Conservation (phyloP, 92 coral and sea anemone species). For the Porites evermanni region DNA sequence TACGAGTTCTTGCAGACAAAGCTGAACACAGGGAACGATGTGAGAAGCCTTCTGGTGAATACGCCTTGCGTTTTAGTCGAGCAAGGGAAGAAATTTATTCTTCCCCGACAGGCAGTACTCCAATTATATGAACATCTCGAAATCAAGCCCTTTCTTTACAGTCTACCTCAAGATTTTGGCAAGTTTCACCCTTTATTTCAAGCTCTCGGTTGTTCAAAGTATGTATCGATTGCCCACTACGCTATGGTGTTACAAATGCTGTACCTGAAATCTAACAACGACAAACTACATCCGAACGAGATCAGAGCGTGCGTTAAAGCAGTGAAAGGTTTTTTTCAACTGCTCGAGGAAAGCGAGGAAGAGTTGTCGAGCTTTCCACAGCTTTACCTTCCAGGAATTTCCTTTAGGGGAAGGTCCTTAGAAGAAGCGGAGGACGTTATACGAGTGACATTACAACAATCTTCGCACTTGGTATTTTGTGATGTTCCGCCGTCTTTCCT, state of each 20-base stretch:
- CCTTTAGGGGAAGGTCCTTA: not conserved
- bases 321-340: constrained; percentile 52
- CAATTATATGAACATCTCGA: constrained; percentile 39
- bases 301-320: constrained; percentile 35
- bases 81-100: constrained; percentile 51
- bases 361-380: not conserved
- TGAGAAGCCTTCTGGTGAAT: constrained; percentile 8
- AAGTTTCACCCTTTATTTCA: constrained; percentile 28
- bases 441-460: constrained; percentile 32
- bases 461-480: constrained; percentile 46
- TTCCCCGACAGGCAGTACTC: constrained; percentile 62
- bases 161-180: constrained; percentile 54
- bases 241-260: constrained; percentile 60
- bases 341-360: not conserved
- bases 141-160: constrained; percentile 71
- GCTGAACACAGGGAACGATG: not conserved
- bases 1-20: constrained; percentile 47
- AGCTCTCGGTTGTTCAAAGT: constrained; percentile 52
- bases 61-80: constrained; percentile 60
- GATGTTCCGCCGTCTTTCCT: constrained; percentile 54
- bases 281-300: constrained; percentile 63
- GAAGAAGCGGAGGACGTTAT: not conserved
- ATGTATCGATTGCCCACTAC: constrained; percentile 55
- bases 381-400: constrained; percentile 59
- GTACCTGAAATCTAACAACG: not conserved